Base-by-base conservation (phyloP, 1,140 invertebrate species). In the Aricia agestis region DNA sequence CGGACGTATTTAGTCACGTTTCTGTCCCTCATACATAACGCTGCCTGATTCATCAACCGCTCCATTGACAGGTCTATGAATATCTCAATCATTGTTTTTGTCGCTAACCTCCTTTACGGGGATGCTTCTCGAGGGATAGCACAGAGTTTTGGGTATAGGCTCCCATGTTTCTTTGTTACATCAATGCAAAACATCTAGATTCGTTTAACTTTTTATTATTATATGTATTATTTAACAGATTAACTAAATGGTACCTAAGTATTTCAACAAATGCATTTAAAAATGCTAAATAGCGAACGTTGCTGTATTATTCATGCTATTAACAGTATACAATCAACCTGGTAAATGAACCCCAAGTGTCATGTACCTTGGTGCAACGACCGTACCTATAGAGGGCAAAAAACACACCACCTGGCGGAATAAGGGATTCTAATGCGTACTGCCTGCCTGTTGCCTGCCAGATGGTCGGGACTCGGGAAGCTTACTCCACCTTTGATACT, bases 391-490 rank as follows among this genome's bases (percentile, higher is more conserved):
- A 52, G 45, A 52, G 45, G 17, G 59, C 59, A 63, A 63, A 63
- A 63, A 63, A 63, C 59, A 19, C 59, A 18, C 18, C 59, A 63
- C 59, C 59, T 63, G 59, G 59, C 59, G 59, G 59, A 17, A 19
- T 25, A 25, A 18, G 19, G 59, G 59, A 25, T 25, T 19, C 59
- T 19, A 19, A 63, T 25, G 59, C 18, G 17, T 10, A 7, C 7
- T 52, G 59, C 59, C 59, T 63, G 59, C 59, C 59, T 19, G n/a
- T 11, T 52, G 59, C 59, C 59, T 63, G 59, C 59, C 59, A 63
- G 59, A 63, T 63, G 59, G 59, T 10, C 6, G 58, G 32, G 15
- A 45, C 42, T 32, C 32, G 32, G 36, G 9, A 36, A 9, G 6
- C 0, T 36, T 9, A 36, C 45, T 52, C 41, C 45, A 52, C 45